Evolutionary conservation across 1,140 invertebrate species (phyloP), one percentile per base, ranked within the genome.

Genomic region (Neodiprion pinetum): DNA sequence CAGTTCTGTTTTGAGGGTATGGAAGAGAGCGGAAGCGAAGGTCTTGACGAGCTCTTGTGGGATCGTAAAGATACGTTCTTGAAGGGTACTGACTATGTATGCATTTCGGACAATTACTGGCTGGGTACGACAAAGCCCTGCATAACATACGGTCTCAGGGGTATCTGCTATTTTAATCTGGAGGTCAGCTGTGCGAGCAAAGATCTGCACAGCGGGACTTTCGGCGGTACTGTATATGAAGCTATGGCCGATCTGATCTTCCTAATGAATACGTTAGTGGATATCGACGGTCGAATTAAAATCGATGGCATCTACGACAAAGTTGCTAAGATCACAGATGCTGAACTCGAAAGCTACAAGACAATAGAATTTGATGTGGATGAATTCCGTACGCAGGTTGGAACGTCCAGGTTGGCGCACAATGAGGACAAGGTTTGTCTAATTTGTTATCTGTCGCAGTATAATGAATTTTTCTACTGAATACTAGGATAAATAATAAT

Each of bases 51-150:
- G 4, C 86, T 99, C 14, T 88, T 99, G 1, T 88, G 92, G 76
- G 84, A 92, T 7, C 89, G 91, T 76, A 97, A 97, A 86, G 90
- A 93, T 73, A 89, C 87, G 17, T 99, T 98, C 85, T 90, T 99
- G 14, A 90, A 93, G 73, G 91, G 92, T 84, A 93, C 98, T 0
- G 98, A 99, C 86, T 99, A 93, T 89, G 96, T 99, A 48, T 99
- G 97, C 85, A 99, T 99, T 82, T 99, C 97, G 66, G 98, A 99
- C 84, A 99, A 99, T 89, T 99, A 99, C 83, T 99, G 98, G 98
- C 87, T 99, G 21, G 98, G 98, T 9, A 99, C 95, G 53, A 95
- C 93, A 11, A 98, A 98, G 85, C 98, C 98, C 0, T 99, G 98
- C 85, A 92, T 99, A 65, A 99, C 98, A 1, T 99, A 99, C 90